Percentiles rank a stretch among this genome's conserved stretches.
Conservation (phyloP, 1,140 invertebrate genomes). For the Melitaea cinxia region DNA sequence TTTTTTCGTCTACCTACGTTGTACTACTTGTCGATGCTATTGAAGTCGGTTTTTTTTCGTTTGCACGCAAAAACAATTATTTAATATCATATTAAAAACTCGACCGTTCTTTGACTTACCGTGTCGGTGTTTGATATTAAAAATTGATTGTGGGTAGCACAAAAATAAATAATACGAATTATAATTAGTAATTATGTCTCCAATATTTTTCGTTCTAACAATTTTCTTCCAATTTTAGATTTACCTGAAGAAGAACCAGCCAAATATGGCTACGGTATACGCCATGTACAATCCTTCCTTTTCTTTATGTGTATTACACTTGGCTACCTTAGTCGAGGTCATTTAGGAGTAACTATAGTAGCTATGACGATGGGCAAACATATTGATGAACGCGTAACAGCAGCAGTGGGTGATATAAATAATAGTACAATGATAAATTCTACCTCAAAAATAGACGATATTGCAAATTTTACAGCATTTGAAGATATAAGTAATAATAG, state of each 20-base stretch:
- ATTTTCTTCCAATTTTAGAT: conserved; percentile 7
- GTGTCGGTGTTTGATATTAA: no score
- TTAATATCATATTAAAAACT: no score
- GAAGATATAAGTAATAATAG: no score
- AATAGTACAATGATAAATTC: background rate
- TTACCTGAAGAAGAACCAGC: background rate
- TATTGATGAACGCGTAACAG: background rate
- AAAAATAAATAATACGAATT: background rate
- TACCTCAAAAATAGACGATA: no score
- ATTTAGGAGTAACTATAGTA: conserved; percentile 86
- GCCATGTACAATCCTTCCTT: conserved; percentile 85
- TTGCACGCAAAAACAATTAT: no score
- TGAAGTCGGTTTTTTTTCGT: no score
- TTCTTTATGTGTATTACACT: conserved; percentile 84
- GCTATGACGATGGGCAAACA: conserved; percentile 82
- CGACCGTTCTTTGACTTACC: no score
- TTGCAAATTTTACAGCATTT: no score
- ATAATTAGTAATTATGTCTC: background rate
- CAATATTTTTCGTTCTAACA: background rate
- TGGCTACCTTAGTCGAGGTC: conserved; percentile 84
- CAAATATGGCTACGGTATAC: conserved; percentile 78
- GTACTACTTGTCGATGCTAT: no score
- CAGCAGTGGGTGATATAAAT: background rate
- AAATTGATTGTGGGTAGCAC: no score
- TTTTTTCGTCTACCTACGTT: no score